Evolutionary conservation across 2,888 invertebrate species (phyloP).

Genomic region (Encarsia formosa): DNA sequence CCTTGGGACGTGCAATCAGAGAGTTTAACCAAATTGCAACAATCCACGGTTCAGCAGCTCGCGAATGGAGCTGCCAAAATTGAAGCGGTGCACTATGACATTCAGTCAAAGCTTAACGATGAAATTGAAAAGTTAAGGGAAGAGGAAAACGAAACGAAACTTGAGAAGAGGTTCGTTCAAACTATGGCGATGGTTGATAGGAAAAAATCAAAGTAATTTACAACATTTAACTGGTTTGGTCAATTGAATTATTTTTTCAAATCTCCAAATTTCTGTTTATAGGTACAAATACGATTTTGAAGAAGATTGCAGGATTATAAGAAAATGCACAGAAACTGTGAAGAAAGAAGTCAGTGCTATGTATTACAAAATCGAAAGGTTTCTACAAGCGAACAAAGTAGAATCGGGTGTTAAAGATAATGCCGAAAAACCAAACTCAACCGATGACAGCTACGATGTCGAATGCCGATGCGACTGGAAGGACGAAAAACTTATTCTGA

Average conservation of each 20-base stretch:
- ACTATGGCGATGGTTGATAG: slow-evolving; percentile 22
- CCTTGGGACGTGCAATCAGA: slow-evolving; percentile 10
- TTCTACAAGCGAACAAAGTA: slow-evolving; percentile 17
- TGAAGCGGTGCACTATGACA: not conserved
- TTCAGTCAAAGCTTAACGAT: slow-evolving; percentile 4
- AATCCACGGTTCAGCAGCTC: not conserved
- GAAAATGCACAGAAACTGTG: slow-evolving; percentile 23
- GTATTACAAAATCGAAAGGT: slow-evolving; percentile 22
- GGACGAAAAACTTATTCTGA: slow-evolving; percentile 14
- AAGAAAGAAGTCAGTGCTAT: slow-evolving; percentile 17
- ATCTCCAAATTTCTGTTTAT: not conserved
- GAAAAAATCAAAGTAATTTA: slow-evolving; percentile 25
- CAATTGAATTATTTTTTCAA: not conserved
- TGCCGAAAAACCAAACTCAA: not conserved
- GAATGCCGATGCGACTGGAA: slow-evolving; percentile 3
- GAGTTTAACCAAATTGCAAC: slow-evolving; percentile 5
- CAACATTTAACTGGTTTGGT: not conserved
- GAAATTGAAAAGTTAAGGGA: slow-evolving; percentile 21
- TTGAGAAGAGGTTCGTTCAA: slow-evolving; percentile 26
- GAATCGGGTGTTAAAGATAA: not conserved
- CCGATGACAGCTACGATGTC: not conserved
- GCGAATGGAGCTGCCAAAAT: slow-evolving; percentile 1
- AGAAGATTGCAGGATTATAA: slow-evolving; percentile 27
- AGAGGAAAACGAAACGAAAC: slow-evolving; percentile 20
- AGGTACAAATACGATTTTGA: slow-evolving; percentile 26